Evolutionary conservation across 2,113 vertebrate genomes (phyloP), one percentile per base, ranked within the genome.

Genomic region (Phocoena sinus): DNA sequence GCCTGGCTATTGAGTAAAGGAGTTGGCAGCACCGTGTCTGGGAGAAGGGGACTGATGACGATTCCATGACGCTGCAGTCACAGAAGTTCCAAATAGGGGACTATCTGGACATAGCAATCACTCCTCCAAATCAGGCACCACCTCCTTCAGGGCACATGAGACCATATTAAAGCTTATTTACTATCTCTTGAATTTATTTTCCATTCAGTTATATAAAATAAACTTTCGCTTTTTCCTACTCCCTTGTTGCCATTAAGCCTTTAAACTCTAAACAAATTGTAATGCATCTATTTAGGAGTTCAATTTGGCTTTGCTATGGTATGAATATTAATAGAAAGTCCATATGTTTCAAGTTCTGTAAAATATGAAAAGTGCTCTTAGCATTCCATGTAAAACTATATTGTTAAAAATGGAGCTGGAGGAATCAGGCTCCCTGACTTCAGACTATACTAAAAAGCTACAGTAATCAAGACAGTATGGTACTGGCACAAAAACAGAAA

Each of bases 31-130:
- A 99, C 99, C 8, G 98, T 99, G 96, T 99, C 99, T 0, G 99
- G 99, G 92, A 99, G 99, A 91, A 99, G 96, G 99, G 99, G 47
- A 99, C 99, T 25, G 99, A 99, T 20, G 53, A 53, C 53, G 99
- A 99, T 95, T 99, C 99, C 94, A 99, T 99, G 99, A 99, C 99
- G 0, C 76, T 99, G 98, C 99, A 99, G 98, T 99, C 99, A 2
- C 99, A 99, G 98, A 99, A 99, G 84, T 99, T 99, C 98, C 99
- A 99, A 97, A 99, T 99, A 41, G 99, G 99, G 94, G 99, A 99
- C 98, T 99, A 99, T 91, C 97, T 99, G 97, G 99, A 99, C 92
- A 99, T 99, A 95, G 99, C 99, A 1, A 99, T 99, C 63, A 99
- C 99, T 0, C 99, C 99, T 20, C 99, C 99, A 0, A 99, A 99